Evolutionary conservation across 2,888 invertebrate species (phyloP), one percentile per base, ranked within the genome.

Genomic region (Heliothis peltigera): DNA sequence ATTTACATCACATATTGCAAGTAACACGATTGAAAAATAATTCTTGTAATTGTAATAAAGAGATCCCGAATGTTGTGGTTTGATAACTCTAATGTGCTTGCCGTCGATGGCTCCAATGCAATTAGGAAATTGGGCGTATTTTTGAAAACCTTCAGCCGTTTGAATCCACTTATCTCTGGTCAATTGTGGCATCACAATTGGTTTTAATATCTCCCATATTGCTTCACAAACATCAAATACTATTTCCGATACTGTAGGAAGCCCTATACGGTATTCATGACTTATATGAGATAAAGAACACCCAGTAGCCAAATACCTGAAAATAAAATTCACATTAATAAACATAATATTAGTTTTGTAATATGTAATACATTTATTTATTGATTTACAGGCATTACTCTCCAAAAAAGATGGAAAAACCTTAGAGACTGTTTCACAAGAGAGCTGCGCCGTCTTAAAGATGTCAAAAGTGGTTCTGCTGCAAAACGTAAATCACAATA

Each of bases 31-130:
- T 19, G 72, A 71, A 44, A 68, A 72, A 61, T 44, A 77, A 55
- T 52, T 39, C 71, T 70, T 74, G 59, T 76, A 76, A 48, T 76
- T 73, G 39, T 63, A 71, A 64, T 57, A 73, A 39, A 70, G 39
- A 1, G 53, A 54, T 44, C 60, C 60, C 47, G 62, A 62, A 47
- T 66, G 52, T 15, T 12, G 28, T 21, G 69, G 71, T 25, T 65
- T 59, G 19, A 17, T 12, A 19, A 68, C n/a, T 17, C 70, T 53
- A 2, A n/a, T 35, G 25, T 25, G 25, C 6, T 25, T 25, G 4
- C 25, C 25, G 6, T 25, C 25, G 6, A 25, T 25, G 6, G 25
- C 25, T 3, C 25, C 25, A 25, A 3, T 4, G 25, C 25, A 25
- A 6, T 25, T 25, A 25, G 25, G 25, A 25, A 25, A 25, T 25